These are phyloP conservation scores for Lucilia cuprina DNA, from an alignment of 1,140 invertebrate genomes.

Conservation along the genomic window DNA sequence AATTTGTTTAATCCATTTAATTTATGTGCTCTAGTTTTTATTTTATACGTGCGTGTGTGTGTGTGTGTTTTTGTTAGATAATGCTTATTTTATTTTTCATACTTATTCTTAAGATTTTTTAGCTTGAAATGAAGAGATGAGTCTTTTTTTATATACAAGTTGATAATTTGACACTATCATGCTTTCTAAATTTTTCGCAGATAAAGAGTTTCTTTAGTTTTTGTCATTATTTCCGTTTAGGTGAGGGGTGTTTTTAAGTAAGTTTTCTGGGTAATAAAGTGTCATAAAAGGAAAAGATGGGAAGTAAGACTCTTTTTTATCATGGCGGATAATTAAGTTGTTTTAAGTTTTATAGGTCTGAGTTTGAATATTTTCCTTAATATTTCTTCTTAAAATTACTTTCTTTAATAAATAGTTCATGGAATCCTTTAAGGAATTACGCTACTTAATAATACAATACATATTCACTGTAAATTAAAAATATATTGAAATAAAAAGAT, in stretches of 20 bases:
- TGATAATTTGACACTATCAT: neutral
- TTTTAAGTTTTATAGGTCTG: too few species aligned
- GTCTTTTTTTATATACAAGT: neutral
- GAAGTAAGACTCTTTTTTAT: too few species aligned
- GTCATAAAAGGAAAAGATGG: too few species aligned
- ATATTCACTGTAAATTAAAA: too few species aligned
- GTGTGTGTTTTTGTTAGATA: neutral
- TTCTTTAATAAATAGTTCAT: too few species aligned
- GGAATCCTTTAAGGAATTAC: too few species aligned
- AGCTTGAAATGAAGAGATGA: neutral
- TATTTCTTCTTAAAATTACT: too few species aligned
- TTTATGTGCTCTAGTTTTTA: slow-evolving; percentile 23
- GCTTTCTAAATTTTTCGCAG: neutral
- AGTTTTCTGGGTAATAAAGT: too few species aligned
- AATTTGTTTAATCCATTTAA: slow-evolving; percentile 32
- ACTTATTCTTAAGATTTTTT: neutral
- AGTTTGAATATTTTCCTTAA: too few species aligned
- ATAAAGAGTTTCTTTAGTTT: neutral
- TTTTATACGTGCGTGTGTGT: neutral
- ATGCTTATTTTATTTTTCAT: neutral
- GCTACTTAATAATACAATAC: too few species aligned
- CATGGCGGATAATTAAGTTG: too few species aligned
- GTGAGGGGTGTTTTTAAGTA: neutral
- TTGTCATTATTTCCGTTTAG: neutral
- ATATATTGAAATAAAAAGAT: too few species aligned